Evolutionary conservation across 2,113 vertebrate species (phyloP).

Genomic region (Columba livia): DNA sequence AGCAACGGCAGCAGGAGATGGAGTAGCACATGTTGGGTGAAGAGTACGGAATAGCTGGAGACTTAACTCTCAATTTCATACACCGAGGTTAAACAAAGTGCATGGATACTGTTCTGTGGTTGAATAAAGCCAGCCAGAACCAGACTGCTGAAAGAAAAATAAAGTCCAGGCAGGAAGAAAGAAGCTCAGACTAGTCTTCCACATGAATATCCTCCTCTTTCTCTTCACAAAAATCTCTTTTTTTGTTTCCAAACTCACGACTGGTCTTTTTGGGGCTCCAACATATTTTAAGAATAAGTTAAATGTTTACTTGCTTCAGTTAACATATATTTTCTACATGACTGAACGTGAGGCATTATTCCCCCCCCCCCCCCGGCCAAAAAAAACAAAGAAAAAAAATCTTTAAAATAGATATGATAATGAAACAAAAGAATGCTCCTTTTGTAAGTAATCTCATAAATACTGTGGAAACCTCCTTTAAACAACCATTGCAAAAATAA

Average conservation of each 20-base stretch:
- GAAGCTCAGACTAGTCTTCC: conserved; percentile 17
- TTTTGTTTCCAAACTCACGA: neutral
- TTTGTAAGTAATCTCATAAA: neutral
- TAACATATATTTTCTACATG: neutral
- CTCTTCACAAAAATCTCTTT: neutral
- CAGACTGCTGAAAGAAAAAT: conserved; percentile 61
- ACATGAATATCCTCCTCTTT: conserved; percentile 8
- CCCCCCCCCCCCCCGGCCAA: too few relatives aligned
- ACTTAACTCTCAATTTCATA: conserved; percentile 46
- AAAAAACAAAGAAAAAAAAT: neutral
- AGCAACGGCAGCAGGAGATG: neutral
- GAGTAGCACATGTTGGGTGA: neutral
- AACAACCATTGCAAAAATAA: neutral
- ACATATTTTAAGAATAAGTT: neutral
- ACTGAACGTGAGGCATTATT: neutral
- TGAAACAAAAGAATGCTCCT: neutral
- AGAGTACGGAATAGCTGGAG: conserved; percentile 41
- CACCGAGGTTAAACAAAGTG: conserved; percentile 64
- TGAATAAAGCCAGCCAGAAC: conserved; percentile 56
- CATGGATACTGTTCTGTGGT: conserved; percentile 61
- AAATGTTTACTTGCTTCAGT: neutral
- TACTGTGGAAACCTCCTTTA: neutral
- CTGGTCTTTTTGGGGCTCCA: neutral
- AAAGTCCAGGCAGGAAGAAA: conserved; percentile 51
- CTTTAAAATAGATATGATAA: neutral